Evolutionary conservation across 92 coral and sea anemone species (phyloP).

Genomic region (Blastomussa wellsi): DNA sequence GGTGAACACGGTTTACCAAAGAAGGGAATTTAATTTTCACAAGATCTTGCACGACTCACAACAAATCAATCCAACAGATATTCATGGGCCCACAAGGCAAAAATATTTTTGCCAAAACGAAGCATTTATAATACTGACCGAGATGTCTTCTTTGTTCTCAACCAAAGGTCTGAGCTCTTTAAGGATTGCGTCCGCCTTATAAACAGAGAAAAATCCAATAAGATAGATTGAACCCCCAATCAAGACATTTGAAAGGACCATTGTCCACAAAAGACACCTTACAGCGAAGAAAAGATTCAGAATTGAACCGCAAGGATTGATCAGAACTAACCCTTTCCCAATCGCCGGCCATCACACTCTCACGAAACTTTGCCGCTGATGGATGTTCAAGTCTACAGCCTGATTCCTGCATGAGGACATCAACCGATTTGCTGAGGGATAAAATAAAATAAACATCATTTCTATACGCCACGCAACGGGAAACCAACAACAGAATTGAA

Average conservation of each 20-base stretch:
- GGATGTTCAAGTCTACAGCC: constrained; percentile 99
- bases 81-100: constrained; percentile 6
- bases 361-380: constrained; percentile 96
- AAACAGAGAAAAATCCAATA: constrained; percentile 48
- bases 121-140: constrained; percentile 64
- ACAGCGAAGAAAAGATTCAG: constrained; percentile 43
- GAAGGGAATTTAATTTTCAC: neutral
- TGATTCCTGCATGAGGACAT: constrained; percentile 92
- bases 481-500: constrained; percentile 60
- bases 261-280: constrained; percentile 41
- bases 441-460: constrained; percentile 48
- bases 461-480: constrained; percentile 50
- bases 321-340: constrained; percentile 91
- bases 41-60: constrained; percentile 22
- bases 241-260: constrained; percentile 36
- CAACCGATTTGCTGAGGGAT: constrained; percentile 91
- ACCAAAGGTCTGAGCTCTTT: constrained; percentile 91
- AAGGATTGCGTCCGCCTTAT: constrained; percentile 92
- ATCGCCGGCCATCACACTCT: constrained; percentile 96
- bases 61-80: constrained; percentile 37
- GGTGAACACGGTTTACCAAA: neutral
- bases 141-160: constrained; percentile 89
- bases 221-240: constrained; percentile 32
- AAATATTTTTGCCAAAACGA: constrained; percentile 33
- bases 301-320: constrained; percentile 38